phyloP scores from a whole-genome alignment of 1,140 invertebrate species.

The Pachypsylla venusta region DNA sequence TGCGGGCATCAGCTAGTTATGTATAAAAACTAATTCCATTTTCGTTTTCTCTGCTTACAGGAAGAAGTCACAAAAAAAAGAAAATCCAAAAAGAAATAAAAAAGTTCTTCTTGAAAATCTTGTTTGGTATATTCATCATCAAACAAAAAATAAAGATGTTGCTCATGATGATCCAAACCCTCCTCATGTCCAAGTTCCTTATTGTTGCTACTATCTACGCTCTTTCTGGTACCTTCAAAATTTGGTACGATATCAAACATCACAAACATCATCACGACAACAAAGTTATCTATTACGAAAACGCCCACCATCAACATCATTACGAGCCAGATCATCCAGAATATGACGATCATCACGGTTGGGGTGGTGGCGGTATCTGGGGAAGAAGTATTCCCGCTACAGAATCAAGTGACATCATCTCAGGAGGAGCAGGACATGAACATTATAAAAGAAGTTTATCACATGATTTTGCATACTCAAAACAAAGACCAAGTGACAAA shows the following conservation, averaged over 20 bases:
- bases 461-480: neutral
- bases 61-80: constrained; percentile 25
- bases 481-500: neutral
- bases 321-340: constrained; percentile 24
- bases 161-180: constrained; percentile 24
- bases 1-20: too few relatives aligned
- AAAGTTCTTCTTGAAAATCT: constrained; percentile 25
- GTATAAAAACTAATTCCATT: too few relatives aligned
- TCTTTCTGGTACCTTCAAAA: constrained; percentile 24
- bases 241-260: constrained; percentile 23
- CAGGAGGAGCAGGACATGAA: neutral
- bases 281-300: constrained; percentile 27
- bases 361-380: constrained; percentile 23
- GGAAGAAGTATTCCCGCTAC: constrained; percentile 23
- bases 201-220: constrained; percentile 24
- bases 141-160: constrained; percentile 27
- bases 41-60: constrained; percentile 16
- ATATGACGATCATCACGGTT: constrained; percentile 20
- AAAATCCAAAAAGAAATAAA: constrained; percentile 27
- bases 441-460: neutral
- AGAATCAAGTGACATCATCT: constrained; percentile 10
- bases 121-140: constrained; percentile 25
- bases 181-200: constrained; percentile 25
- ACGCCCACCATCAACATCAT: constrained; percentile 26
- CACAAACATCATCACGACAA: constrained; percentile 16